A percentile compares a stretch with the other conserved stretches of the same genome.
These are phyloP conservation scores for Oryctes rhinoceros DNA, from an alignment of 1,140 invertebrate species.

Conservation along the genomic window DNA sequence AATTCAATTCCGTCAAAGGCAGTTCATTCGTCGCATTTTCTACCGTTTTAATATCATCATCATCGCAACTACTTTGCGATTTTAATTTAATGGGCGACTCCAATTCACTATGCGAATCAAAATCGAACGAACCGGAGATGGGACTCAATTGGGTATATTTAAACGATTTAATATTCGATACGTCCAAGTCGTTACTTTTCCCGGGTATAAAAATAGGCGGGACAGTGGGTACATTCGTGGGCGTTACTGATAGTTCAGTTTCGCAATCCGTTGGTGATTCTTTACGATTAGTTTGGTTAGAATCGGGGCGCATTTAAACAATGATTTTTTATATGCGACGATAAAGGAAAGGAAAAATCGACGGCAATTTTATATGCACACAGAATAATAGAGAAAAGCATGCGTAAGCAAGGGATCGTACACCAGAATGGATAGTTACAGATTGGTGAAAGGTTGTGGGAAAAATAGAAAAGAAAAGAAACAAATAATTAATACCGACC, in stretches of 20 bases:
- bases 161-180: slow-evolving; percentile 16
- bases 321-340: not conserved
- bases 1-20: slow-evolving; percentile 60
- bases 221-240: slow-evolving; percentile 47
- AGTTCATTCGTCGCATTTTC: slow-evolving; percentile 63
- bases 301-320: not conserved
- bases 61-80: slow-evolving; percentile 26
- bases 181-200: not conserved
- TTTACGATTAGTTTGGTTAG: slow-evolving; percentile 26
- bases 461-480: slow-evolving; percentile 59
- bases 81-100: slow-evolving; percentile 46
- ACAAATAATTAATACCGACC: slow-evolving; percentile 58
- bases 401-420: slow-evolving; percentile 27
- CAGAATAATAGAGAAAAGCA: slow-evolving; percentile 38
- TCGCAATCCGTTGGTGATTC: slow-evolving; percentile 47
- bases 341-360: not conserved
- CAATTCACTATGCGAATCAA: slow-evolving; percentile 51
- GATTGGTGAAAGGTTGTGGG: slow-evolving; percentile 53
- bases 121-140: slow-evolving; percentile 56
- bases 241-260: slow-evolving; percentile 51
- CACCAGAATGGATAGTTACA: slow-evolving; percentile 33
- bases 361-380: slow-evolving; percentile 27
- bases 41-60: not conserved
- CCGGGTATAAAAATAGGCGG: slow-evolving; percentile 29
- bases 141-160: slow-evolving; percentile 52